phyloP scores from a whole-genome alignment of 1,140 invertebrate genomes.

The Hypothenemus hampei region DNA sequence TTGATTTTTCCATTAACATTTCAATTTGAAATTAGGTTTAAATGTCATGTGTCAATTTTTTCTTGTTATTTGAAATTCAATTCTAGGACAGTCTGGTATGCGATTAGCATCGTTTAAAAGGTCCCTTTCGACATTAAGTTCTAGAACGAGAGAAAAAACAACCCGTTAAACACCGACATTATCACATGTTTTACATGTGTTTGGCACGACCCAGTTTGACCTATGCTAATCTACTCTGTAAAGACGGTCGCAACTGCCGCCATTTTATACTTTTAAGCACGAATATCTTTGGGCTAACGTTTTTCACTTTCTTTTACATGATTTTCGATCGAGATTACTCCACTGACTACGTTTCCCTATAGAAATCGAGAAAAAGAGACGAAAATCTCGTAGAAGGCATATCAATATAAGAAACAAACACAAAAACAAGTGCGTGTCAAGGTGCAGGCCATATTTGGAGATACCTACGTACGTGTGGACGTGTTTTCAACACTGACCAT shows the following conservation, averaged over 20 bases:
- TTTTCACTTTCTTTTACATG: slow-evolving; percentile 11
- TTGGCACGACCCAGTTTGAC: slow-evolving; percentile 8
- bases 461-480: too few species aligned
- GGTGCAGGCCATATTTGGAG: slow-evolving; percentile 20
- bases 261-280: slow-evolving; percentile 10
- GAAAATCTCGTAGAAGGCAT: slow-evolving; percentile 13
- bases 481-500: slow-evolving; percentile 25
- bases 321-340: too few species aligned
- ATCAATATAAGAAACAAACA: slow-evolving; percentile 25
- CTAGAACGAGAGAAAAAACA: background rate
- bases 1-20: too few species aligned
- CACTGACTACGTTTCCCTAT: background rate
- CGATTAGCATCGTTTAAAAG: too few species aligned
- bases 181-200: slow-evolving; percentile 23
- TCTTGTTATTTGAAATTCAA: too few species aligned
- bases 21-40: too few species aligned
- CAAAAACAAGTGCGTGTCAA: slow-evolving; percentile 28
- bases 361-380: background rate
- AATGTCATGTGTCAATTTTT: too few species aligned
- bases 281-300: slow-evolving; percentile 11
- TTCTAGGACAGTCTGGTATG: too few species aligned
- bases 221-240: slow-evolving; percentile 22
- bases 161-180: slow-evolving; percentile 12
- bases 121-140: too few species aligned
- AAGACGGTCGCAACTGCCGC: background rate